Evolutionary conservation across 2,797 vertebrate genomes (phyloP).

Genomic region (Pyrocephalus nanus): DNA sequence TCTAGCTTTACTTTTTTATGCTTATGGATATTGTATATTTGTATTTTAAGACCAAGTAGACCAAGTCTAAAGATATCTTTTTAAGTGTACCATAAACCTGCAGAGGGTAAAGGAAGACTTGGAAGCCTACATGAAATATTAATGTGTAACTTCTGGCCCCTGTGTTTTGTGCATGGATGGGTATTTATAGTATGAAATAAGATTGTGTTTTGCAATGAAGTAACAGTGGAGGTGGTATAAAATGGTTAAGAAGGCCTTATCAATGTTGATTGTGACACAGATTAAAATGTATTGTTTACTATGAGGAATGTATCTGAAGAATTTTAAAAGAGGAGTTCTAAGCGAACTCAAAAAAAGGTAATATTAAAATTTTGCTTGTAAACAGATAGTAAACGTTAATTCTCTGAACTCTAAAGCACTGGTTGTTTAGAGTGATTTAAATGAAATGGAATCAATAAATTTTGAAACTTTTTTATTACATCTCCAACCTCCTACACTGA

Average conservation of each 20-base stretch:
- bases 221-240: conserved; percentile 52
- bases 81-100: conserved; percentile 59
- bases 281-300: conserved; percentile 79
- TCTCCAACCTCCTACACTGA: conserved; percentile 62
- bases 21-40: conserved; percentile 77
- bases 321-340: conserved; percentile 70
- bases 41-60: conserved; percentile 77
- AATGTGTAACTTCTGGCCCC: conserved; percentile 53
- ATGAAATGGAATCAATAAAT: conserved; percentile 52
- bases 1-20: conserved; percentile 73
- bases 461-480: conserved; percentile 58
- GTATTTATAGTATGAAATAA: conserved; percentile 51
- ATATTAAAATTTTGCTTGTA: conserved; percentile 73
- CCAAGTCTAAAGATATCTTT: conserved; percentile 68
- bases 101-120: conserved; percentile 42
- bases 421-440: conserved; percentile 63
- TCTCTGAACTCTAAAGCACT: conserved; percentile 63
- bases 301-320: conserved; percentile 76
- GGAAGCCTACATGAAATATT: conserved; percentile 32
- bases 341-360: conserved; percentile 45
- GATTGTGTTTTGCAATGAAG: conserved; percentile 59
- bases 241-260: conserved; percentile 75
- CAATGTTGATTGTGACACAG: conserved; percentile 68
- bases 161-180: conserved; percentile 60
- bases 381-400: conserved; percentile 72